These are phyloP conservation scores for Rousettus leschenaultii DNA, from an alignment of 2,113 vertebrate species.

Conservation along the genomic window DNA sequence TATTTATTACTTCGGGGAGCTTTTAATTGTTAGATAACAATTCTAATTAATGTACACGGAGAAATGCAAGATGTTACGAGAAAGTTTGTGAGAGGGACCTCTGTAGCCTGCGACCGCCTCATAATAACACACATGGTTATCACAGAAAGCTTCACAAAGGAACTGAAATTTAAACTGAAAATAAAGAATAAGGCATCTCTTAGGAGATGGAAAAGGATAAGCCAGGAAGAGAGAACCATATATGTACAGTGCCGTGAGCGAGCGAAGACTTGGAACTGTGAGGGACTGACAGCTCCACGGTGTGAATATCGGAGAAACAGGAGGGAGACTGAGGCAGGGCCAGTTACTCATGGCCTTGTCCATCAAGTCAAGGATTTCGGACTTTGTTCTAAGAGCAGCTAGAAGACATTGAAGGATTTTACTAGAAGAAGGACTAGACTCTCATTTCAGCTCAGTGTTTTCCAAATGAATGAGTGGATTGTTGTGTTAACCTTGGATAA, in stretches of 20 bases:
- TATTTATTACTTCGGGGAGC: neutral
- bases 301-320: fast-evolving
- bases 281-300: too few relatives aligned
- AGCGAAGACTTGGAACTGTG: neutral
- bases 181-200: neutral
- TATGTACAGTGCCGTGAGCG: fast-evolving
- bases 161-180: neutral
- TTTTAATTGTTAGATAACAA: neutral
- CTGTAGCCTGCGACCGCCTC: neutral
- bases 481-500: neutral
- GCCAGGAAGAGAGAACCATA: neutral
- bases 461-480: neutral
- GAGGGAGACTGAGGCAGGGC: neutral
- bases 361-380: neutral
- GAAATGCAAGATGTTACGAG: neutral
- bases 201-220: neutral
- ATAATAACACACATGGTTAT: neutral
- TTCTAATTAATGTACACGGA: neutral
- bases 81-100: neutral
- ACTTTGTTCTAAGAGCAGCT: neutral
- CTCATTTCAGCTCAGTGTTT: neutral
- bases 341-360: neutral
- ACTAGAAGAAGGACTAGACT: neutral
- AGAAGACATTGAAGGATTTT: neutral
- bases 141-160: neutral